Percentiles rank a stretch among this genome's conserved stretches.
Evolutionary conservation across 2,113 vertebrate genomes (phyloP).

Genomic region (Cebidichthys violaceus): DNA sequence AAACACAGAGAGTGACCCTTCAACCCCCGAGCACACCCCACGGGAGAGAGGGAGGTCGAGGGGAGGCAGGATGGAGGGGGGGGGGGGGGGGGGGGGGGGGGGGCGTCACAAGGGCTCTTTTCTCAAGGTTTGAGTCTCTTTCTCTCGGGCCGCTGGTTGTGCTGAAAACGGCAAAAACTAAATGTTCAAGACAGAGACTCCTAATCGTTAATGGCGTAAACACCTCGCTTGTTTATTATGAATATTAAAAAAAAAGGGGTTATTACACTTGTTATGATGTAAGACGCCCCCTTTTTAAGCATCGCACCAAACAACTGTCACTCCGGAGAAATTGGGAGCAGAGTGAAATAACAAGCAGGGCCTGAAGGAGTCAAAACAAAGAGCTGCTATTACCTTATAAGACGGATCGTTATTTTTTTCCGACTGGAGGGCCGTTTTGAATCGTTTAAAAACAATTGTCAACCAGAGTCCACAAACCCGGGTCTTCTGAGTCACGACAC

Average conservation of each 20-base stretch:
- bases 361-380: slow-evolving; percentile 45
- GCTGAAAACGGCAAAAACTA: slow-evolving; percentile 31
- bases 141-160: slow-evolving; percentile 21
- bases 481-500: slow-evolving; percentile 68
- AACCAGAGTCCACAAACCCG: slow-evolving; percentile 67
- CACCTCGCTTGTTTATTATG: slow-evolving; percentile 48
- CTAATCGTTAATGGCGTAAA: slow-evolving; percentile 45
- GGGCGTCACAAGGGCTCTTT: slow-evolving; percentile 64
- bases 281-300: slow-evolving; percentile 28
- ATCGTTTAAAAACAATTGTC: slow-evolving; percentile 64
- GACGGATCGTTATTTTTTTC: slow-evolving; percentile 42
- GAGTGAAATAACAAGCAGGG: slow-evolving; percentile 59
- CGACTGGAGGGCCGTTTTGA: slow-evolving; percentile 45
- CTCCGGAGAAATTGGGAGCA: slow-evolving; percentile 31
- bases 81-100: slow-evolving; percentile 11
- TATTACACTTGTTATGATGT: slow-evolving; percentile 50
- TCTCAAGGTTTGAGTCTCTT: slow-evolving; percentile 61
- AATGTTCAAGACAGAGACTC: slow-evolving; percentile 47
- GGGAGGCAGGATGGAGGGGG: slow-evolving; percentile 47
- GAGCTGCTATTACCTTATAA: slow-evolving; percentile 38
- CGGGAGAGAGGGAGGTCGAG: slow-evolving; percentile 66
- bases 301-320: slow-evolving; percentile 54
- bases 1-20: slow-evolving; percentile 78
- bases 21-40: slow-evolving; percentile 72
- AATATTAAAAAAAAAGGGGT: slow-evolving; percentile 25